A percentile compares a stretch with the other conserved stretches of the same genome.
These are phyloP conservation scores for Girardinichthys multiradiatus DNA, from an alignment of 2,113 vertebrate species.

Conservation along the genomic window DNA sequence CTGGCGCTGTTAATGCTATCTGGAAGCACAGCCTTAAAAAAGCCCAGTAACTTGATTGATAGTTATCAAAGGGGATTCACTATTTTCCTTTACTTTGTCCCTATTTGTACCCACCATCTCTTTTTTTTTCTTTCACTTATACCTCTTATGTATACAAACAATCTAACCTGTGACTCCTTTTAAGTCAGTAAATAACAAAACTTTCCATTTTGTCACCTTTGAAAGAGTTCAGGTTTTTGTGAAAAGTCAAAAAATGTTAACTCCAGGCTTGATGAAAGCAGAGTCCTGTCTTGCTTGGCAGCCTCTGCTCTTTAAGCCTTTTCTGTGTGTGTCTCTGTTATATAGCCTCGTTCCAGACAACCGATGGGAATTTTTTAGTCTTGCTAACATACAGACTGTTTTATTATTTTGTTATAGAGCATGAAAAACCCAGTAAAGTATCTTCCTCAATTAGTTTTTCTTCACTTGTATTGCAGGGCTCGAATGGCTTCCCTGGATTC, in stretches of 20 bases:
- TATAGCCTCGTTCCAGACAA: conserved; percentile 16
- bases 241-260: neutral
- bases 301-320: neutral
- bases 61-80: conserved; percentile 54
- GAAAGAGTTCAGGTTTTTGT: neutral
- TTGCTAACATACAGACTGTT: conserved; percentile 4
- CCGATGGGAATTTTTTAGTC: conserved; percentile 14
- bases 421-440: too few species aligned
- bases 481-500: conserved; percentile 78
- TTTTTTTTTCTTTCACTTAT: conserved; percentile 42
- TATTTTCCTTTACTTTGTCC: conserved; percentile 49
- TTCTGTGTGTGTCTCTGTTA: conserved; percentile 14
- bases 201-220: conserved; percentile 1
- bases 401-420: neutral
- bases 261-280: too few species aligned
- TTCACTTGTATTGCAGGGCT: conserved; percentile 67
- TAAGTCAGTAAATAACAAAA: conserved; percentile 14
- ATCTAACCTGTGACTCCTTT: conserved; percentile 14
- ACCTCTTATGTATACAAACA: conserved; percentile 44
- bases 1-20: conserved; percentile 48
- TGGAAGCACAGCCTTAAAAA: conserved; percentile 46
- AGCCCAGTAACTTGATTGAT: conserved; percentile 59
- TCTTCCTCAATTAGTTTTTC: neutral
- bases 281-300: neutral
- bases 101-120: conserved; percentile 46